A percentile compares a stretch with the other conserved stretches of the same genome.
These are phyloP conservation scores for Benthosema pterotum DNA, from an alignment of 2,797 vertebrate genomes.

Conservation along the genomic window DNA sequence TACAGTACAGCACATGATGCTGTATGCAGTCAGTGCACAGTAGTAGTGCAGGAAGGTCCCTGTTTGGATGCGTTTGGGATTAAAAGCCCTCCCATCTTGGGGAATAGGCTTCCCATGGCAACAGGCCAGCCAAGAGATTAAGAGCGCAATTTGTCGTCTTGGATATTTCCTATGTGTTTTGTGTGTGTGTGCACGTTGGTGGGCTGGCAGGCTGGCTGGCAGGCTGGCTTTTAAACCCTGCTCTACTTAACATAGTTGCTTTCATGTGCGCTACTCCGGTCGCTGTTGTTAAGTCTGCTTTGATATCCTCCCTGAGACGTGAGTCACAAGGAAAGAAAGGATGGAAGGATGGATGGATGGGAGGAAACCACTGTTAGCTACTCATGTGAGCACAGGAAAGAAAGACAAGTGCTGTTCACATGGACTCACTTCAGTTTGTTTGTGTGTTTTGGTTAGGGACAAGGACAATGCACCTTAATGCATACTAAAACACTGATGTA, in stretches of 20 bases:
- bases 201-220: not conserved
- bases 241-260: constrained; percentile 73
- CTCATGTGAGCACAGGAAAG: not conserved
- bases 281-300: constrained; percentile 13
- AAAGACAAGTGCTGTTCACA: not conserved
- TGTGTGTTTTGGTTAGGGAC: no score
- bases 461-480: no score
- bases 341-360: not conserved
- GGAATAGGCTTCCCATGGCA: constrained; percentile 56
- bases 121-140: constrained; percentile 61
- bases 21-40: no score
- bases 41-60: not conserved
- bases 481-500: no score
- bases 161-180: constrained; percentile 41
- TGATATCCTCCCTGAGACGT: constrained; percentile 17
- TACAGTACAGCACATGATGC: no score
- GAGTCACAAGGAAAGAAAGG: constrained; percentile 29
- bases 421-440: no score
- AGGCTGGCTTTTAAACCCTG: constrained; percentile 56
- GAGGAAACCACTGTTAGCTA: not conserved
- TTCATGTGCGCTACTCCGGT: constrained; percentile 71
- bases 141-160: constrained; percentile 53
- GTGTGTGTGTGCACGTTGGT: no score
- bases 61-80: constrained; percentile 11
- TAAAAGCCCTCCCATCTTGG: not conserved